Conservation (phyloP, 1,140 invertebrate species). For the Musca vetustissima region DNA sequence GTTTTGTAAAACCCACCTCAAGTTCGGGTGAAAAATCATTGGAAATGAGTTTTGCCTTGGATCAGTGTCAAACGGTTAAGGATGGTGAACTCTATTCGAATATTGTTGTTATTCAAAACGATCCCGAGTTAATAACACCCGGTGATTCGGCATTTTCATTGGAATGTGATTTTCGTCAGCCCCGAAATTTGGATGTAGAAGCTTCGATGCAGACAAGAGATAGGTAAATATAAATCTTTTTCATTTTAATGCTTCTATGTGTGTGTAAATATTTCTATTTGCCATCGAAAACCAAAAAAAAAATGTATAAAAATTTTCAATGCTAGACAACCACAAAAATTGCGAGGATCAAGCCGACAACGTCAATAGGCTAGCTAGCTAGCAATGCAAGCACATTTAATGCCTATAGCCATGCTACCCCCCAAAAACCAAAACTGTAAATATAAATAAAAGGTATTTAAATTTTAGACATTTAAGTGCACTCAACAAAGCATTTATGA, state of each 20-base stretch:
- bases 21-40: constrained; percentile 52
- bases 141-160: constrained; percentile 66
- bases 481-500: neutral
- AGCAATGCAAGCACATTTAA: too few relatives aligned
- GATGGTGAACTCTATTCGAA: constrained; percentile 61
- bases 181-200: constrained; percentile 58
- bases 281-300: neutral
- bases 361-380: constrained; percentile 51
- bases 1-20: constrained; percentile 60
- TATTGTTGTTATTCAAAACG: constrained; percentile 63
- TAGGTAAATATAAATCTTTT: constrained; percentile 44
- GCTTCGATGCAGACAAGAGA: constrained; percentile 57
- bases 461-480: constrained; percentile 26
- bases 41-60: constrained; percentile 60
- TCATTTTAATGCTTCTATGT: constrained; percentile 27
- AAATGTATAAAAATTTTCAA: constrained; percentile 20
- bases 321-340: constrained; percentile 54
- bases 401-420: too few relatives aligned
- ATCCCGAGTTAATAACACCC: constrained; percentile 65
- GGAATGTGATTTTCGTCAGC: constrained; percentile 63
- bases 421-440: constrained; percentile 17
- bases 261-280: constrained; percentile 19
- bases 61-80: constrained; percentile 62
- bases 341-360: constrained; percentile 50
- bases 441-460: constrained; percentile 14